phyloP scores from a whole-genome alignment of 2,797 vertebrate genomes.

The Anniella stebbinsi region DNA sequence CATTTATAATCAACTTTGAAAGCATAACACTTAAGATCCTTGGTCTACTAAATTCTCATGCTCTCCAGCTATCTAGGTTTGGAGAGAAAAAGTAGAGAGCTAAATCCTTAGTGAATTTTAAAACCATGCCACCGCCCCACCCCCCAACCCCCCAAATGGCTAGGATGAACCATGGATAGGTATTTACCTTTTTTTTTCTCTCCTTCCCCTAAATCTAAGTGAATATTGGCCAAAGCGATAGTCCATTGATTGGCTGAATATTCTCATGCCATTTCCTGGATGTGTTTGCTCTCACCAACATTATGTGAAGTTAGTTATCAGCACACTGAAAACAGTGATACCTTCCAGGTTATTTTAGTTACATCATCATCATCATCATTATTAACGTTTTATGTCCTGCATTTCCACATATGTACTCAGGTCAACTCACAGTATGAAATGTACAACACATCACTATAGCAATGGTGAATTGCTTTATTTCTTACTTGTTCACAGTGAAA shows the following conservation, averaged over 20 bases:
- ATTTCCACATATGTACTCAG: background rate
- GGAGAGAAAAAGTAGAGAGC: background rate
- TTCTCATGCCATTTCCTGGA: background rate
- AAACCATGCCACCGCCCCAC: background rate
- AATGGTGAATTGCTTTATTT: background rate
- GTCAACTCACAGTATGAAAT: background rate
- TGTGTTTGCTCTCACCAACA: background rate
- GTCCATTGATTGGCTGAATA: background rate
- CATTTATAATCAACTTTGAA: background rate
- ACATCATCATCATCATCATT: background rate
- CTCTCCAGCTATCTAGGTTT: background rate
- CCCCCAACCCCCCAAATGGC: background rate
- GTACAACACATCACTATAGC: background rate
- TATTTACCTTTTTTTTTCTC: background rate
- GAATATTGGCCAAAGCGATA: background rate
- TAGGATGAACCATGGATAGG: background rate
- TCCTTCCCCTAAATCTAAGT: background rate
- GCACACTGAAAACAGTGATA: background rate
- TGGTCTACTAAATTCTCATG: background rate
- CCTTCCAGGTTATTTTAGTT: background rate
- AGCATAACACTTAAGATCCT: background rate
- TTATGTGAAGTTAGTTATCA: background rate
- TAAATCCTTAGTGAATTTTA: background rate
- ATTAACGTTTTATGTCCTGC: background rate
- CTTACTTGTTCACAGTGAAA: background rate